phyloP scores from a whole-genome alignment of 2,797 vertebrate species.

The Esox masquinongy region DNA sequence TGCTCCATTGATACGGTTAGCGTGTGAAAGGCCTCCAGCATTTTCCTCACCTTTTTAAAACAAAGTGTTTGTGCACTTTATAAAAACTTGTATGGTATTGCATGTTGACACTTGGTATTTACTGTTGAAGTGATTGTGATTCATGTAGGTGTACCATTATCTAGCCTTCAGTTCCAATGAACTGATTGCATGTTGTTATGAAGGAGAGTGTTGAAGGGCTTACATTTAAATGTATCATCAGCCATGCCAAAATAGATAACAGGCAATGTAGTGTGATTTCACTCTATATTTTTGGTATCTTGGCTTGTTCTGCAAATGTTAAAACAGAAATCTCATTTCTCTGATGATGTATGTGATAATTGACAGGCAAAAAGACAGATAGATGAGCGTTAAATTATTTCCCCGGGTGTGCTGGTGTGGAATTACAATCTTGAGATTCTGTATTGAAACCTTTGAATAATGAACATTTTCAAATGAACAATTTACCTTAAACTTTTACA shows the following conservation, averaged over 20 bases:
- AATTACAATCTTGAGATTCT: background rate
- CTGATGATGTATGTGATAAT: too few relatives aligned
- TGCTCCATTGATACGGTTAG: background rate
- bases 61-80: background rate
- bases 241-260: background rate
- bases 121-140: conserved; percentile 1
- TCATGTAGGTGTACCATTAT: background rate
- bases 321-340: too few relatives aligned
- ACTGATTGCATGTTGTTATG: conserved; percentile 1
- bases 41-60: background rate
- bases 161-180: background rate
- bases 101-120: background rate
- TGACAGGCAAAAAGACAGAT: too few relatives aligned
- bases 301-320: too few relatives aligned
- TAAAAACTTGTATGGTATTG: background rate
- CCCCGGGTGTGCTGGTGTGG: too few relatives aligned
- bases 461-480: background rate
- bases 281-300: too few relatives aligned
- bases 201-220: background rate
- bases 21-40: background rate
- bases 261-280: too few relatives aligned
- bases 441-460: background rate
- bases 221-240: background rate
- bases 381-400: too few relatives aligned
- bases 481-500: background rate